Evolutionary conservation across 2,113 vertebrate species (phyloP).

Genomic region (Hyaena hyaena): DNA sequence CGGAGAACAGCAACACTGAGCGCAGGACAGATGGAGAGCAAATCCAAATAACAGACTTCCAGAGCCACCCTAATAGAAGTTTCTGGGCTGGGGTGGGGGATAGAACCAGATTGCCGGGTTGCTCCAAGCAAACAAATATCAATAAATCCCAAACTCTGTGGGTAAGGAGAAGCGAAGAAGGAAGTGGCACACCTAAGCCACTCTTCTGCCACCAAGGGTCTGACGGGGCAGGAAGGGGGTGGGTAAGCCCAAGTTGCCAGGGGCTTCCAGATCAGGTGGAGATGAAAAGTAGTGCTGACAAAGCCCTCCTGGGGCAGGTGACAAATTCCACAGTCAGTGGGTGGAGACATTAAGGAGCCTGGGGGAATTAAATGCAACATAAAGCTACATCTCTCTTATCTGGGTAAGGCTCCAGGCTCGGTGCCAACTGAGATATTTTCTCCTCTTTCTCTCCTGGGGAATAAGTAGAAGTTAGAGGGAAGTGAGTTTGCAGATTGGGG

Average conservation of each 20-base stretch:
- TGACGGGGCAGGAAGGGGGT: not conserved
- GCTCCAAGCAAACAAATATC: constrained; percentile 59
- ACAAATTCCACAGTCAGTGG: not conserved
- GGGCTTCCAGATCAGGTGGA: constrained; percentile 63
- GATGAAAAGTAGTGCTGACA: constrained; percentile 75
- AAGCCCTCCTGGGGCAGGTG: constrained; percentile 50
- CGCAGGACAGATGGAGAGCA: constrained; percentile 63
- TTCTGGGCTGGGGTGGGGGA: constrained; percentile 46
- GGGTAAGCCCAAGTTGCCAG: constrained; percentile 52
- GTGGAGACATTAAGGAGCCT: not conserved
- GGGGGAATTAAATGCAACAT: not conserved
- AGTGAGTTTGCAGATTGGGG: not conserved
- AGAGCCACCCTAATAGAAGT: constrained; percentile 58
- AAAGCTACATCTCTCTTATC: constrained; percentile 28
- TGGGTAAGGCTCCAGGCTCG: not conserved
- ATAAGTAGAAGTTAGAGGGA: constrained; percentile 26
- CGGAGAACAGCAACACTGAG: constrained; percentile 64
- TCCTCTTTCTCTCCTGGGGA: not conserved
- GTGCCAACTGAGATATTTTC: not conserved
- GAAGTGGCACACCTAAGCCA: constrained; percentile 67
- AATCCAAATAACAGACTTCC: constrained; percentile 66
- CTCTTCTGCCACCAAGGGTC: constrained; percentile 68
- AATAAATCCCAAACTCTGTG: constrained; percentile 59
- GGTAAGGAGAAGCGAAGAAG: constrained; percentile 50
- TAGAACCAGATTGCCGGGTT: constrained; percentile 39